phyloP scores from a whole-genome alignment of 1,140 invertebrate genomes.

The Drosophila serrata region DNA sequence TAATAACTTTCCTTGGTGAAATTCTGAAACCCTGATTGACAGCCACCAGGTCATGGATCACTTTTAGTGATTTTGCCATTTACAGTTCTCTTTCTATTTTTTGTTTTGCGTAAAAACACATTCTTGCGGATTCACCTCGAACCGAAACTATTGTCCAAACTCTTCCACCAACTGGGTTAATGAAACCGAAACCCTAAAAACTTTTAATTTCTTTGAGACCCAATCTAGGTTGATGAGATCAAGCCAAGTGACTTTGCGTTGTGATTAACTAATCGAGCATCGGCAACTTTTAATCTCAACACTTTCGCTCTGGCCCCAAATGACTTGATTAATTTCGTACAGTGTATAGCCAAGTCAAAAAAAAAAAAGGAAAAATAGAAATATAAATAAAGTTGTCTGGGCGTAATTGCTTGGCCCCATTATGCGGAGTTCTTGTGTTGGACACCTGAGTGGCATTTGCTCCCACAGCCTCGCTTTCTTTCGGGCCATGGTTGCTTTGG shows the following conservation, averaged over 20 bases:
- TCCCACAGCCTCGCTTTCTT: constrained; percentile 80
- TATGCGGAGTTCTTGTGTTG: constrained; percentile 58
- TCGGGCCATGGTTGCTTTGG: constrained; percentile 13
- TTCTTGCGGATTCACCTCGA: constrained; percentile 6
- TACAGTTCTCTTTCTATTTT: constrained; percentile 4
- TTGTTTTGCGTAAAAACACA: background rate
- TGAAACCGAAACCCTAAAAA: constrained; percentile 60
- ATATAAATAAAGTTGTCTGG: constrained; percentile 65
- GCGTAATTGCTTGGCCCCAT: constrained; percentile 78
- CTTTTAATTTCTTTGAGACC: constrained; percentile 57
- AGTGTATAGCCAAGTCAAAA: constrained; percentile 52
- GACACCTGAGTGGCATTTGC: constrained; percentile 71
- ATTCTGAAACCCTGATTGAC: constrained; percentile 2
- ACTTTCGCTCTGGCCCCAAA: constrained; percentile 62
- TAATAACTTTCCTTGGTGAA: constrained; percentile 1
- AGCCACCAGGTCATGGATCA: background rate
- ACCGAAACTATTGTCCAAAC: constrained; percentile 23
- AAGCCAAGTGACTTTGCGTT: constrained; percentile 26
- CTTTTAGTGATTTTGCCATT: constrained; percentile 6
- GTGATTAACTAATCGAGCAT: constrained; percentile 63
- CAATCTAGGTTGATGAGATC: constrained; percentile 43
- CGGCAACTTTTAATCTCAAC: constrained; percentile 40
- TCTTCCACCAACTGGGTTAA: constrained; percentile 49
- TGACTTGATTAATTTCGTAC: constrained; percentile 70
- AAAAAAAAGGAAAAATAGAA: background rate